Percentiles rank a stretch among this genome's conserved stretches.
Evolutionary conservation across 2,888 invertebrate species (phyloP).

Genomic region (Agrotis segetum): DNA sequence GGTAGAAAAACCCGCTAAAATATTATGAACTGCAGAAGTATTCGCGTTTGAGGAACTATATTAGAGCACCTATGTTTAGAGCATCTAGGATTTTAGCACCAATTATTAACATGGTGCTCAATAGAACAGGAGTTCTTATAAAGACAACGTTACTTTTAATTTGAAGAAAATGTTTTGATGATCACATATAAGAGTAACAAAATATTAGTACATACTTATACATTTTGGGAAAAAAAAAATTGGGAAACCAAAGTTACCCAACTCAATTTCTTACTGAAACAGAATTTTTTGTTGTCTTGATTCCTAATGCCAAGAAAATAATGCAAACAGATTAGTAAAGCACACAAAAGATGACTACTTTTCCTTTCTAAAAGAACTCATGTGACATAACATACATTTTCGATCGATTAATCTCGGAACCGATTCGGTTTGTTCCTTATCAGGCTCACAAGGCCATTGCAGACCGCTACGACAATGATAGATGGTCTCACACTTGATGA

Average conservation of each 20-base stretch:
- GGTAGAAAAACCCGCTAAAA: neutral
- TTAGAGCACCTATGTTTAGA: too few species aligned
- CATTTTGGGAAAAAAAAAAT: too few species aligned
- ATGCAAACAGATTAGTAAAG: neutral
- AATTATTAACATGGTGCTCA: too few species aligned
- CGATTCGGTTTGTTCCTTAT: constrained; percentile 79
- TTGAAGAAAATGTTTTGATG: neutral
- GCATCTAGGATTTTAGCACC: too few species aligned
- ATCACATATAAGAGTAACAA: neutral
- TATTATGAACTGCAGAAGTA: neutral
- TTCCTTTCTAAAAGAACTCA: constrained; percentile 33
- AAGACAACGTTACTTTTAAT: neutral
- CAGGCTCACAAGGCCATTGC: constrained; percentile 78
- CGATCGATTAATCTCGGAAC: constrained; percentile 76
- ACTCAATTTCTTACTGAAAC: too few species aligned
- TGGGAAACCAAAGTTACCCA: too few species aligned
- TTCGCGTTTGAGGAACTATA: too few species aligned
- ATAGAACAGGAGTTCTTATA: too few species aligned
- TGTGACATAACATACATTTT: constrained; percentile 68
- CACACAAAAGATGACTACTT: neutral
- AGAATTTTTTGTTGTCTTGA: too few species aligned
- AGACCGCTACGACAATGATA: constrained; percentile 80
- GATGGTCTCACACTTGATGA: constrained; percentile 80
- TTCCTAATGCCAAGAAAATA: too few species aligned
- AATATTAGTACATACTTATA: too few species aligned